Evolutionary conservation across 1,140 invertebrate genomes (phyloP).

Genomic region (Sesamia nonagrioides): DNA sequence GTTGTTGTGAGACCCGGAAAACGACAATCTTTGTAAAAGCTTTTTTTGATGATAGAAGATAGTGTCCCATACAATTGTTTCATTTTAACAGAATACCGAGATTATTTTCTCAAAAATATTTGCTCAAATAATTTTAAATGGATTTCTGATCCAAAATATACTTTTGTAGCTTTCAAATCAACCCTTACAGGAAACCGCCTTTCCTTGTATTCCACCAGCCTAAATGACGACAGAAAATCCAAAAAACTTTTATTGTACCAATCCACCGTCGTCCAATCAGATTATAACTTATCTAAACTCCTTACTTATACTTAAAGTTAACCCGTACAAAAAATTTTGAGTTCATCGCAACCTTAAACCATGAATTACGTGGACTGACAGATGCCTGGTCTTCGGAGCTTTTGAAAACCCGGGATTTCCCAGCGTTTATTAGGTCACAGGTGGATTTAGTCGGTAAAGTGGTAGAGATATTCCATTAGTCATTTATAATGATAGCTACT

Average conservation of each 20-base stretch:
- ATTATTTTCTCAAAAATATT: no score
- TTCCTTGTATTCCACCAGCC: no score
- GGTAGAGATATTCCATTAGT: background rate
- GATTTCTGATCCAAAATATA: no score
- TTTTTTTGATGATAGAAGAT: background rate
- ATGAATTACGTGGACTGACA: background rate
- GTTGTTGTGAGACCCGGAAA: background rate
- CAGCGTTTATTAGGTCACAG: constrained; percentile 21
- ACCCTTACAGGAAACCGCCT: no score
- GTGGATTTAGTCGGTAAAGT: background rate
- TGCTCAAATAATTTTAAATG: no score
- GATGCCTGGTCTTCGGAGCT: background rate
- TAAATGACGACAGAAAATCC: background rate
- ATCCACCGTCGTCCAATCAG: background rate
- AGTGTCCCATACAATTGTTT: background rate
- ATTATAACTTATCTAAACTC: background rate
- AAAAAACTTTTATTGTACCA: no score
- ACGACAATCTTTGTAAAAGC: background rate
- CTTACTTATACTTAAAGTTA: background rate
- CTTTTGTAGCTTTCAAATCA: no score
- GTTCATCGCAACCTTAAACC: background rate
- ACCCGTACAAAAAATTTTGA: background rate
- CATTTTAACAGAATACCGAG: background rate
- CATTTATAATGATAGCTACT: background rate
- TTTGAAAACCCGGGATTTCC: background rate